Percentiles rank a stretch among this genome's conserved stretches.
Conservation (phyloP, 2,113 vertebrate genomes). For the Galemys pyrenaicus region DNA sequence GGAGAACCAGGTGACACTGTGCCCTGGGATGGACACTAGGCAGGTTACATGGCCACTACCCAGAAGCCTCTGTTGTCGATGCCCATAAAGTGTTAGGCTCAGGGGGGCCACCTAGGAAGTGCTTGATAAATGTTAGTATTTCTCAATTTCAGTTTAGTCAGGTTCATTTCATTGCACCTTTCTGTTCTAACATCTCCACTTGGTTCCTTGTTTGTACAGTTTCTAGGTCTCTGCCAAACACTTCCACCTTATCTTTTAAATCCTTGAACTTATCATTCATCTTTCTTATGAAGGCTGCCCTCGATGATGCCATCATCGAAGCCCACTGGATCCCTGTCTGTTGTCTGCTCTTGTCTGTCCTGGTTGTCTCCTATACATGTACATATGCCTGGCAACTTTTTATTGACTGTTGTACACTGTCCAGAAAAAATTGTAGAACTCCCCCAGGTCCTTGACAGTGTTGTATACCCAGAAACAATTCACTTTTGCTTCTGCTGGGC, state of each 20-base stretch:
- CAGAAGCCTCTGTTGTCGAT: accelerated
- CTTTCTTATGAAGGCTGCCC: not conserved
- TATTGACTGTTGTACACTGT: not conserved
- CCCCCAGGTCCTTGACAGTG: not conserved
- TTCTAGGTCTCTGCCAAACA: not conserved
- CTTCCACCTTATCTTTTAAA: not conserved
- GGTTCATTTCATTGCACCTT: not conserved
- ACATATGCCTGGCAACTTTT: not conserved
- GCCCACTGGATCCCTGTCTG: not conserved
- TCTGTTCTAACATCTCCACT: slow-evolving; percentile 14
- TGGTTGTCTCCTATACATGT: not conserved
- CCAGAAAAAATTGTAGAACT: not conserved
- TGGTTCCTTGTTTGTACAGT: not conserved
- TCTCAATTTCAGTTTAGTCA: slow-evolving; percentile 1
- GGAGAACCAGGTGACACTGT: not conserved
- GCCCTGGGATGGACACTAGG: not conserved
- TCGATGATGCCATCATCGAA: not conserved
- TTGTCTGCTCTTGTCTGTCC: not conserved
- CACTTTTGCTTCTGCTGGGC: not conserved
- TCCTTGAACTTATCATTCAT: not conserved
- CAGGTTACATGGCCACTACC: accelerated
- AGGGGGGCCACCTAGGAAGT: not conserved
- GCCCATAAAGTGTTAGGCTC: too few species aligned
- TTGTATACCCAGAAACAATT: not conserved
- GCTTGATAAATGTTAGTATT: not conserved